These are phyloP conservation scores for Eumerus sabulonum DNA, from an alignment of 2,888 invertebrate species.

Conservation along the genomic window DNA sequence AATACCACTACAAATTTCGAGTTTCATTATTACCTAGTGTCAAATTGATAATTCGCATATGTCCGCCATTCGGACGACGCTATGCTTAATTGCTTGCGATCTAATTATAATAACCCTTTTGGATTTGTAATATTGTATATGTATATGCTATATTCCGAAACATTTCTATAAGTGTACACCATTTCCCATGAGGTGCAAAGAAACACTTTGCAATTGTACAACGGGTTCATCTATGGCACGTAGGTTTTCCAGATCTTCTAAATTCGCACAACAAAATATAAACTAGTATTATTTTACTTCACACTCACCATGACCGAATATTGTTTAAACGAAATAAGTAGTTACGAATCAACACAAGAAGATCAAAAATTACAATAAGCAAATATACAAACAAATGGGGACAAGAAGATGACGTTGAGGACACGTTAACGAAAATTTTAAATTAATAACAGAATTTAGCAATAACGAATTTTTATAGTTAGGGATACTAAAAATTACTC, in stretches of 20 bases:
- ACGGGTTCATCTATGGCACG: constrained; percentile 28
- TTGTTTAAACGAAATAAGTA: constrained; percentile 46
- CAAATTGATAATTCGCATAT: too few species aligned
- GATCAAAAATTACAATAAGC: constrained; percentile 26
- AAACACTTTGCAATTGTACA: constrained; percentile 1
- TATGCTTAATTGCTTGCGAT: constrained; percentile 49
- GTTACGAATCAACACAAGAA: constrained; percentile 35
- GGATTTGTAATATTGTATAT: constrained; percentile 28
- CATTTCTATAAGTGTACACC: too few species aligned
- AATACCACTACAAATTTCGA: too few species aligned
- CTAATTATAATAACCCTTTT: constrained; percentile 61
- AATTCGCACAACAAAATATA: not conserved
- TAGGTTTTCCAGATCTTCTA: not conserved
- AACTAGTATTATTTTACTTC: constrained; percentile 4
- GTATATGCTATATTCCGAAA: too few species aligned
- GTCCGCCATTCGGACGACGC: constrained; percentile 43
- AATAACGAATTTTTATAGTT: too few species aligned
- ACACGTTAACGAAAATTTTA: not conserved
- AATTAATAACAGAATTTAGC: too few species aligned
- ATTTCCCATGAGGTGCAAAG: too few species aligned
- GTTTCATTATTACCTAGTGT: too few species aligned
- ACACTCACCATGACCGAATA: constrained; percentile 60
- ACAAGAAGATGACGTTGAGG: constrained; percentile 6
- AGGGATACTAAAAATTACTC: constrained; percentile 26
- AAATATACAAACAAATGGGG: too few species aligned